Conservation (phyloP, 2,888 invertebrate genomes). For the Drosophila mimica region DNA sequence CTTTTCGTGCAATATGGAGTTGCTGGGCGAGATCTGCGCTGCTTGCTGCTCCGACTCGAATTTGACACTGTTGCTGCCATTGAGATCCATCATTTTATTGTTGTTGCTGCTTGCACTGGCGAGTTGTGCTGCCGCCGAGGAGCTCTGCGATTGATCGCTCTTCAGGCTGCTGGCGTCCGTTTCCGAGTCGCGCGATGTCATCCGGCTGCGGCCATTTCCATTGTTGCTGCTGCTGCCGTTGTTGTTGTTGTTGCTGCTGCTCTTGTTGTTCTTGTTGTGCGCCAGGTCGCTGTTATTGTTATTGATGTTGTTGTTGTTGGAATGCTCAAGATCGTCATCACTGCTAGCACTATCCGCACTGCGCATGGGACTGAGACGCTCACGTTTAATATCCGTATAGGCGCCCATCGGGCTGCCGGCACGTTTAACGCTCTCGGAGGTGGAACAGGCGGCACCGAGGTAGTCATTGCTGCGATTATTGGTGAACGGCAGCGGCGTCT, state of each 20-base stretch:
- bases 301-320: conserved; percentile 54
- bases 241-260: conserved; percentile 49
- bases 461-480: conserved; percentile 80
- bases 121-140: conserved; percentile 34
- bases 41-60: conserved; percentile 47
- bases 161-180: conserved; percentile 80
- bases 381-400: conserved; percentile 87
- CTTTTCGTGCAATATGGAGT: conserved; percentile 83
- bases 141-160: conserved; percentile 68
- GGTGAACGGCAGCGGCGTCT: conserved; percentile 84
- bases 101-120: conserved; percentile 5
- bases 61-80: conserved; percentile 73
- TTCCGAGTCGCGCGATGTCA: conserved; percentile 81
- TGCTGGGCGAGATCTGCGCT: conserved; percentile 45
- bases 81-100: conserved; percentile 80
- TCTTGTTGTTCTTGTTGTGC: conserved; percentile 57
- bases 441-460: conserved; percentile 53
- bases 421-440: conserved; percentile 72
- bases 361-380: conserved; percentile 84
- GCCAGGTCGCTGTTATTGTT: conserved; percentile 58
- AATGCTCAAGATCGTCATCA: conserved; percentile 67
- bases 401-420: conserved; percentile 82
- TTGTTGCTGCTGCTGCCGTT: conserved; percentile 52
- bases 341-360: conserved; percentile 64
- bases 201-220: conserved; percentile 71